Conservation (phyloP, 2,888 invertebrate genomes). For the Limenitis camilla region DNA sequence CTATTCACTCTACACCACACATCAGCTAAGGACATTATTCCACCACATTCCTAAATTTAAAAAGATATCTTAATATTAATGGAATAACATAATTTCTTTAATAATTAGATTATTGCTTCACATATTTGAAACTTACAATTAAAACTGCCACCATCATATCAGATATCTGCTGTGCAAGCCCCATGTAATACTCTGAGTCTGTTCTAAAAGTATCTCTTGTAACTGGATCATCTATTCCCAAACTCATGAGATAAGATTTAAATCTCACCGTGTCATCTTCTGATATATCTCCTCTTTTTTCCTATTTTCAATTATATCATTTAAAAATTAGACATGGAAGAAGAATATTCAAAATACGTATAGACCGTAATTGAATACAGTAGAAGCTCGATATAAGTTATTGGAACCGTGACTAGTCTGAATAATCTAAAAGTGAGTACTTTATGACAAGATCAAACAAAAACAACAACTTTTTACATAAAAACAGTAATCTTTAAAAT, state of each 20-base stretch:
- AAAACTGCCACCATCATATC: conserved; percentile 87
- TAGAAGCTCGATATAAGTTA: too few relatives aligned
- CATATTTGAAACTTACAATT: conserved; percentile 69
- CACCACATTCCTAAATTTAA: conserved; percentile 84
- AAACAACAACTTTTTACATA: too few relatives aligned
- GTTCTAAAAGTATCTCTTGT: conserved; percentile 92
- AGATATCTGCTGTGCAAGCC: conserved; percentile 89
- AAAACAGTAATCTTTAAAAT: too few relatives aligned
- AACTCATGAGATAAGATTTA: conserved; percentile 95
- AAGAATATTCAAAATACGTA: too few relatives aligned
- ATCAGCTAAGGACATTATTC: conserved; percentile 97
- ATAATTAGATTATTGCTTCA: neutral
- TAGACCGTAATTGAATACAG: too few relatives aligned
- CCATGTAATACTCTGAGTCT: conserved; percentile 87
- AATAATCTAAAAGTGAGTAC: too few relatives aligned
- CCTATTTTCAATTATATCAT: conserved; percentile 65
- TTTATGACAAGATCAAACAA: too few relatives aligned
- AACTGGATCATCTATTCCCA: conserved; percentile 98
- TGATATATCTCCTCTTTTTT: conserved; percentile 95
- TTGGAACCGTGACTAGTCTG: too few relatives aligned
- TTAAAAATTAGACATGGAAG: too few relatives aligned
- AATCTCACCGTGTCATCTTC: conserved; percentile 98
- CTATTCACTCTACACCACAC: conserved; percentile 97
- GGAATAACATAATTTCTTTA: neutral
- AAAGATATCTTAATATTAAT: neutral